phyloP scores from a whole-genome alignment of 2,113 vertebrate species.

The Furnarius figulus region DNA sequence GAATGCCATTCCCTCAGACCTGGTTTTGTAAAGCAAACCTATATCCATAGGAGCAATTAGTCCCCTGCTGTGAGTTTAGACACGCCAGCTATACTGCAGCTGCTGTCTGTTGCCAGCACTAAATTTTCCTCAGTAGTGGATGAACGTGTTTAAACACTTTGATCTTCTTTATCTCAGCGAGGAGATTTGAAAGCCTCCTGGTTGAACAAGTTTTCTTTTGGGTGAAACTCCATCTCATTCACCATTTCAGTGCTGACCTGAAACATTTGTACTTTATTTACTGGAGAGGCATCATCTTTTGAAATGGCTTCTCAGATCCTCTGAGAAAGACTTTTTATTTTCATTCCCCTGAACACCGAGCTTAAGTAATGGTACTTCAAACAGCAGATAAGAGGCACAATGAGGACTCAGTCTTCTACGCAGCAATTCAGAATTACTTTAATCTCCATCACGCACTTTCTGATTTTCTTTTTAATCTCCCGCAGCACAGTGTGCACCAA shows the following conservation, averaged over 20 bases:
- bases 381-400: constrained; percentile 54
- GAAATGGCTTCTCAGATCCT: constrained; percentile 49
- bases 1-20: background rate
- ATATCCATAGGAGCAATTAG: constrained; percentile 68
- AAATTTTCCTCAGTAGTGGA: constrained; percentile 66
- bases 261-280: constrained; percentile 55
- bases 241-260: constrained; percentile 43
- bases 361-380: constrained; percentile 62
- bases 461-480: constrained; percentile 44
- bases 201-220: constrained; percentile 38
- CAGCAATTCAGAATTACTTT: constrained; percentile 34
- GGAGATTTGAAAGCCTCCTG: constrained; percentile 62
- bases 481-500: background rate
- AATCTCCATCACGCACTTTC: background rate
- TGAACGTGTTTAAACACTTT: constrained; percentile 71
- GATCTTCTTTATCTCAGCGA: constrained; percentile 69
- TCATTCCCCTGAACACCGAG: background rate
- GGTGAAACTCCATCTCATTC: constrained; percentile 42
- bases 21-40: constrained; percentile 44
- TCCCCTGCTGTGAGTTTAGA: constrained; percentile 61
- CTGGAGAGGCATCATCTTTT: constrained; percentile 26
- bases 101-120: constrained; percentile 58
- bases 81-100: constrained; percentile 38
- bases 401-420: background rate
- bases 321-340: background rate